Percentiles rank a stretch among this genome's conserved stretches.
Evolutionary conservation across 1,140 invertebrate species (phyloP).

Genomic region (Amyelois transitella): DNA sequence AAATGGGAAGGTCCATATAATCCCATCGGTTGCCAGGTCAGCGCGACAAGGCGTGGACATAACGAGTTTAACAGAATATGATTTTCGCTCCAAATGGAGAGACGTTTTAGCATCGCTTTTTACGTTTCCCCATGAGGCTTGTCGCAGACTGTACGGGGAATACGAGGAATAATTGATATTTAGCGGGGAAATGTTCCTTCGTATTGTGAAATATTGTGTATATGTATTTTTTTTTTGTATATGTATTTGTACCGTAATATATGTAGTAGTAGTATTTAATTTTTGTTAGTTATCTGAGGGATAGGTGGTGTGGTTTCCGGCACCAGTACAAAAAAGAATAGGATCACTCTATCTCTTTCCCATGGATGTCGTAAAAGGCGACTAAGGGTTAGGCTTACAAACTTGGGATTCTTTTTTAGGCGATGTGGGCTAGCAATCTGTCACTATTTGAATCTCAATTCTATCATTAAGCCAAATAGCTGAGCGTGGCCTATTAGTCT

Average conservation of each 20-base stretch:
- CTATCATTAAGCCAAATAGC: too few relatives aligned
- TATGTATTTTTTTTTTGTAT: neutral
- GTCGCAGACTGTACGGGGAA: constrained; percentile 40
- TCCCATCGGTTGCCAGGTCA: constrained; percentile 49
- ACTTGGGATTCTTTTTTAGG: too few relatives aligned
- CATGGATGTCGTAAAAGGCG: too few relatives aligned
- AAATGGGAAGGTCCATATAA: constrained; percentile 28
- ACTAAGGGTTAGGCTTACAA: too few relatives aligned
- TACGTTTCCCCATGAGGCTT: constrained; percentile 36
- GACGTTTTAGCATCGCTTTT: constrained; percentile 63
- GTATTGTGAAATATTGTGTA: neutral
- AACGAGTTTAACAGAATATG: constrained; percentile 73
- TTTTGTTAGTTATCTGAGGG: too few relatives aligned
- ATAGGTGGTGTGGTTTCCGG: too few relatives aligned
- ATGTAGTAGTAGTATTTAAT: too few relatives aligned
- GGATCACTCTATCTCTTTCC: too few relatives aligned
- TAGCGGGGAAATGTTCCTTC: constrained; percentile 7
- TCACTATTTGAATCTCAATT: too few relatives aligned
- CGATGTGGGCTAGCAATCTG: too few relatives aligned
- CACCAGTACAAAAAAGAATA: too few relatives aligned
- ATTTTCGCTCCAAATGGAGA: constrained; percentile 59
- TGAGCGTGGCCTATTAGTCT: too few relatives aligned
- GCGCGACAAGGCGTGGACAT: constrained; percentile 63
- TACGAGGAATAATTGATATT: constrained; percentile 1
- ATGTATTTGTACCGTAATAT: neutral